Evolutionary conservation across 2,797 vertebrate species (phyloP), one percentile per base, ranked within the genome.

Genomic region (Kryptolebias ocellatus): DNA sequence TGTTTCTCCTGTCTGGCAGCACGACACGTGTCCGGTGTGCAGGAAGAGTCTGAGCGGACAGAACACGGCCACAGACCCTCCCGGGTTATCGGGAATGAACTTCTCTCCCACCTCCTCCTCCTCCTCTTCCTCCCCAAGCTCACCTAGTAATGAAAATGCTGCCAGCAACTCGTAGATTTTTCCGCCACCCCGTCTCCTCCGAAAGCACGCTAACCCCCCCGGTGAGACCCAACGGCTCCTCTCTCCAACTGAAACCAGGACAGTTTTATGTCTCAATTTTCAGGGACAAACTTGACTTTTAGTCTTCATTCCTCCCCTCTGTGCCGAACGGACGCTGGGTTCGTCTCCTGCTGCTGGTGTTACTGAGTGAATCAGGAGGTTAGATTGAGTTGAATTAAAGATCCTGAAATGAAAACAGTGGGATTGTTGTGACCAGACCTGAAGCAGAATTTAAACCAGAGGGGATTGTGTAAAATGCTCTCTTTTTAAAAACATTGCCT

Each of bases 1-100:
- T 24, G 9, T 2, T 76, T 16, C 17, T 27, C 18, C 2, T 62
- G 20, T n/a, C 51, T 71, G 15, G 42, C 90, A 99, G 97, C 98
- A 99, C 1, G 98, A 99, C 88, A 97, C 97, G 1, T 99, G 98
- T 92, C 98, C 98, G 0, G 98, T 99, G 72, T 99, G 98, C 93
- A 94, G 98, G 87, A 99, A 99, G 91, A 99, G 97, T 83, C 92
- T 99, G 71, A 99, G 95, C 0, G 98, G 98, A 80, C 96, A 98
- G 92, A 99, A 99, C 93, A 99, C 98, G 29, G 97, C 98, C 89
- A 99, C 96, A 46, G 96, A 99, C 83, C 96, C 96, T 37, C 98
- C 96, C 0, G 98, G 95, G 86, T 93, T 99, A 87, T 95, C 95
- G 5, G 95, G 95, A 69, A 96, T 98, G 88, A 96, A 93, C 90